Percentiles rank a stretch among this genome's conserved stretches.
Evolutionary conservation across 2,888 invertebrate species (phyloP).

Genomic region (Pomacea canaliculata): DNA sequence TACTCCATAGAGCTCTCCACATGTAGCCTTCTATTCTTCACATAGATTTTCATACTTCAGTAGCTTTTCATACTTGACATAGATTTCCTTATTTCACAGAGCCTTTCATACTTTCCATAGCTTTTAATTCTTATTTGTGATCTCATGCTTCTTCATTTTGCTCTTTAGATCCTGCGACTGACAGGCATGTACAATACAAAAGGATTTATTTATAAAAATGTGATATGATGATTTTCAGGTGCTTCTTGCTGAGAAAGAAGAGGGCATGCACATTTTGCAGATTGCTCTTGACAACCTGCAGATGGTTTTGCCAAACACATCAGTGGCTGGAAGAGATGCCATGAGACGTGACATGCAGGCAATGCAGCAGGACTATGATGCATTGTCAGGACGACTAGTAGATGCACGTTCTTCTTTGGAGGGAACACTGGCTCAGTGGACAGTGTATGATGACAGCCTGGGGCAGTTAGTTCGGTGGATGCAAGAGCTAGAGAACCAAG

Average conservation of each 20-base stretch:
- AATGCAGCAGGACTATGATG: conserved; percentile 89
- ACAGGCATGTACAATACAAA: too few relatives aligned
- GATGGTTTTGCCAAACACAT: conserved; percentile 81
- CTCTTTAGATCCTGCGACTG: too few relatives aligned
- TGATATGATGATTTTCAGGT: conserved; percentile 42
- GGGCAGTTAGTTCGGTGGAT: conserved; percentile 86
- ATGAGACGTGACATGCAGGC: conserved; percentile 86
- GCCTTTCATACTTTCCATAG: too few relatives aligned
- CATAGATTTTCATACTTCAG: too few relatives aligned
- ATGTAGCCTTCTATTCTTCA: too few relatives aligned
- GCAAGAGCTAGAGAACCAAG: conserved; percentile 80
- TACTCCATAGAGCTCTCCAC: too few relatives aligned
- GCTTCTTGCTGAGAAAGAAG: conserved; percentile 59
- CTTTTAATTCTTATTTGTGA: too few relatives aligned
- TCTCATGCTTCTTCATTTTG: too few relatives aligned
- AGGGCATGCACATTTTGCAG: conserved; percentile 64
- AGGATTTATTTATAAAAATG: background rate
- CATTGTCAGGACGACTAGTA: conserved; percentile 83
- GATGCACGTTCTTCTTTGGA: conserved; percentile 81
- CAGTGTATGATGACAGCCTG: conserved; percentile 90
- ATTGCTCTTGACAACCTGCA: conserved; percentile 63
- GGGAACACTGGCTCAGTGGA: conserved; percentile 90
- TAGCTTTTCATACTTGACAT: too few relatives aligned
- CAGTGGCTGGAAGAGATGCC: conserved; percentile 88
- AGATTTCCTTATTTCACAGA: too few relatives aligned